Base-by-base conservation (phyloP, 2,888 invertebrate genomes). In the Adelognathus sp. region DNA sequence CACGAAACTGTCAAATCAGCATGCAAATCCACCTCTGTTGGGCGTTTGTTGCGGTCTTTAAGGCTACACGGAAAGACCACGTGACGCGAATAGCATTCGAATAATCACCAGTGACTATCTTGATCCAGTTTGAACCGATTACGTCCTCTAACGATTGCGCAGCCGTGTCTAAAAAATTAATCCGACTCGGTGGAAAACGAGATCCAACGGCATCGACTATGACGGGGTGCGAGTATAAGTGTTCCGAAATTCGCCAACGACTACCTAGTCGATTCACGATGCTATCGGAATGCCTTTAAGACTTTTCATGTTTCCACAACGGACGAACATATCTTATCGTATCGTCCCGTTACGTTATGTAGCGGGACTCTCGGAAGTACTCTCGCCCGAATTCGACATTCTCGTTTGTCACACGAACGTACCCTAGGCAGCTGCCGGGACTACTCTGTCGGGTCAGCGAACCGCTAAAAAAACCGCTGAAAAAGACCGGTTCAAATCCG, bases 251-350 rank as follows among this genome's bases (percentile, higher is more conserved):
- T 83, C 84, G 84, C 86, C 84, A 84, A n/a, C n/a, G n/a, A 84
- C 82, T 81, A 76, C 73, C 81, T 78, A 64, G 60, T 56, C n/a
- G 82, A 86, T 86, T 86, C 84, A 86, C 82, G 74, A 81, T 52
- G 67, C 83, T 81, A 84, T 84, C 82, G 82, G 71, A 80, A 74
- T 81, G 71, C 79, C 81, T 36, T 77, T 77, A 73, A 16, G 74
- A 46, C 41, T 31, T 69, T 56, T 56, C 58, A 11, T 16, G 5
- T 31, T 46, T 11, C 36, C 60, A n/a, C n/a, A 14, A 29, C 60
- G 36, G 18, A 18, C 5, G n/a, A 60, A 60, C 56, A 41, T 69
- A 44, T 58, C 69, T 44, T 58, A 46, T 58, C 44, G n/a, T n/a
- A 44, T 56, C 56, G 18, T 16, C 56, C 36, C 50, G 21, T 36